phyloP scores from a whole-genome alignment of 2,113 vertebrate species.

The Halichoeres trimaculatus region DNA sequence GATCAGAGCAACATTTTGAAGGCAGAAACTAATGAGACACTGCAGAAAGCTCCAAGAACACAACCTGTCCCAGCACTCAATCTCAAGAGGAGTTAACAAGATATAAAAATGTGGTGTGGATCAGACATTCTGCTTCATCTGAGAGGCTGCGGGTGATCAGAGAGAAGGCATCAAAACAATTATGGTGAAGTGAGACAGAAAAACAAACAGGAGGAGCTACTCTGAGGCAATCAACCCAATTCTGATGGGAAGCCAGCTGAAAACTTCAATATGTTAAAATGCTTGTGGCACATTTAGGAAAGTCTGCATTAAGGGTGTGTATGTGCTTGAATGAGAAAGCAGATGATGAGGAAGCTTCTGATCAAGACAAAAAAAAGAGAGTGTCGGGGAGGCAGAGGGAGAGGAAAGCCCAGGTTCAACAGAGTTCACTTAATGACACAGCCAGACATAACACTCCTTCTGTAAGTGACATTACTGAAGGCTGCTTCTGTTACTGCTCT shows the following conservation, averaged over 20 bases:
- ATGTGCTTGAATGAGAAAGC: neutral
- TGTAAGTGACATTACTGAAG: too few species aligned
- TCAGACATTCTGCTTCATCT: neutral
- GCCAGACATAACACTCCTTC: too few species aligned
- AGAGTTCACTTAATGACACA: too few species aligned
- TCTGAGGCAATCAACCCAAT: neutral
- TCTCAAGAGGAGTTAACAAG: neutral
- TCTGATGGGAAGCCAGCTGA: neutral
- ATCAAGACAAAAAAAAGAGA: neutral
- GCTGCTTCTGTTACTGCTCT: too few species aligned
- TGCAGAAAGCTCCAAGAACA: slow-evolving; percentile 16
- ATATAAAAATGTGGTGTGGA: neutral
- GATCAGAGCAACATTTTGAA: neutral
- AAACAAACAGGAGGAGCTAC: neutral
- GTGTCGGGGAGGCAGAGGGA: neutral
- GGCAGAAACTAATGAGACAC: slow-evolving; percentile 1
- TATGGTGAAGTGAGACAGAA: neutral
- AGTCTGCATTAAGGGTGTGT: neutral
- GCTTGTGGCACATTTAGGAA: neutral
- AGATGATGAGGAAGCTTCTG: neutral
- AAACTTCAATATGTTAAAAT: neutral
- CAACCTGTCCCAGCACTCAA: neutral
- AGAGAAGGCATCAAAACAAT: neutral
- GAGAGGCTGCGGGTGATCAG: neutral
- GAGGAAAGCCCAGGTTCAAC: neutral